These are phyloP conservation scores for Hypothenemus hampei DNA, from an alignment of 1,140 invertebrate genomes.

Conservation along the genomic window DNA sequence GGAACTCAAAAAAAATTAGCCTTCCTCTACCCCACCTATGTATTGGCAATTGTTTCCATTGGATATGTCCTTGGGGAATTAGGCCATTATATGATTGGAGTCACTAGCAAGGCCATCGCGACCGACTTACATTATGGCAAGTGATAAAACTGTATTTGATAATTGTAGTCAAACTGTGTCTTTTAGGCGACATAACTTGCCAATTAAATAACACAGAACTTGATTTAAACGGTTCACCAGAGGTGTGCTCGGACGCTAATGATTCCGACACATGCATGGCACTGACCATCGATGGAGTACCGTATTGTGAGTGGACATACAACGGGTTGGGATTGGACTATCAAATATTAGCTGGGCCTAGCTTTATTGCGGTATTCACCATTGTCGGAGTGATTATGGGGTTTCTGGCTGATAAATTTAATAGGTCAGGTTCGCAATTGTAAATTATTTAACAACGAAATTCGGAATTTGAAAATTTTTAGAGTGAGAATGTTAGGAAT, in stretches of 20 bases:
- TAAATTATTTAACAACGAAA: too few species aligned
- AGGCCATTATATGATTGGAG: constrained; percentile 83
- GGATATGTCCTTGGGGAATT: constrained; percentile 80
- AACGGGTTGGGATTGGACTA: constrained; percentile 88
- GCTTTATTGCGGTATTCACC: constrained; percentile 88
- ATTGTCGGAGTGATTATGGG: constrained; percentile 80
- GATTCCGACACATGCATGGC: constrained; percentile 59
- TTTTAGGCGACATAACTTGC: constrained; percentile 70
- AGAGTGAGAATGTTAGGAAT: constrained; percentile 64
- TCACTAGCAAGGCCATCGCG: constrained; percentile 78
- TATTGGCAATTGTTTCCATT: constrained; percentile 68
- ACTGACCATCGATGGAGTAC: constrained; percentile 61
- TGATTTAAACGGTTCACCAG: constrained; percentile 54
- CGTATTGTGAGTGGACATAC: constrained; percentile 86
- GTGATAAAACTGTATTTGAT: background rate
- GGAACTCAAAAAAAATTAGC: constrained; percentile 53
- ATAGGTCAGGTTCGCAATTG: constrained; percentile 48
- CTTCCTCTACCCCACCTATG: constrained; percentile 69
- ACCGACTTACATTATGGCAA: constrained; percentile 73
- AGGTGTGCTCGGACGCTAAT: constrained; percentile 60
- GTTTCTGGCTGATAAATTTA: constrained; percentile 74
- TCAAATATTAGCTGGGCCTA: constrained; percentile 86
- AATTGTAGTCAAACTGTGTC: background rate
- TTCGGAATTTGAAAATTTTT: constrained; percentile 5
- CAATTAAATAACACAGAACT: constrained; percentile 65